Base-by-base conservation (phyloP, 2,888 invertebrate genomes). In the Scaptomyza reducta region DNA sequence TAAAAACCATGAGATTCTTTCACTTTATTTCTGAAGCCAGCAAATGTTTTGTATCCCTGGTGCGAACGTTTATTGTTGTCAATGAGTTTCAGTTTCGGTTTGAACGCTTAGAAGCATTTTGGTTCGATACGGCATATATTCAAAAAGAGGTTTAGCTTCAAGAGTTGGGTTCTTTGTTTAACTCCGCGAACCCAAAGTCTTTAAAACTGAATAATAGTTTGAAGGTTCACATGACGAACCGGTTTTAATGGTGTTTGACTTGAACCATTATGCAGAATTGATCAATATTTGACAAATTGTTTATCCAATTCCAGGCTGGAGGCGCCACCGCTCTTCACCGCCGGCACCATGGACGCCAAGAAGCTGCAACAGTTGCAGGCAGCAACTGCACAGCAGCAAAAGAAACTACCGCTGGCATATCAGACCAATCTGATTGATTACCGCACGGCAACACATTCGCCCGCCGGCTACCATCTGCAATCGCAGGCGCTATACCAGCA, bases 321-420 rank as follows among this genome's bases (percentile, higher is more conserved):
- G 90, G 95, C 95, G 89, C 95, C 95, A 79, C 93, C 94, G 89
- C 93, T 94, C 76, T 94, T 94, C 90, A 93, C 92, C 90, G 93
- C 92, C 84, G 93, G 92, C 89, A 92, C 92, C 90, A 95, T 95
- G 95, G 95, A 95, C 91, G 94, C 93, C 90, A 95, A 95, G 91
- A 93, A 93, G 91, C 94, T 93, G 76, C 92, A 92, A 62, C 92
- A 91, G 60, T 59, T 92, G 77, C 92, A 92, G 80, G 91, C 91
- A 68, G 89, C 89, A 55, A 88, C 90, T 35, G 89, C 90, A 25
- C 85, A 74, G 49, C 74, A 84, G 40, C 84, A 85, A 35, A 76
- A 93, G 91, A 88, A 94, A 92, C 81, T 93, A 91, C 85, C 93
- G 92, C 68, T 92, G 90, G 78, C 93, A 91, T 91, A 91, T 77